These are phyloP conservation scores for Ochotona princeps DNA, from an alignment of 2,113 vertebrate species.

Conservation along the genomic window DNA sequence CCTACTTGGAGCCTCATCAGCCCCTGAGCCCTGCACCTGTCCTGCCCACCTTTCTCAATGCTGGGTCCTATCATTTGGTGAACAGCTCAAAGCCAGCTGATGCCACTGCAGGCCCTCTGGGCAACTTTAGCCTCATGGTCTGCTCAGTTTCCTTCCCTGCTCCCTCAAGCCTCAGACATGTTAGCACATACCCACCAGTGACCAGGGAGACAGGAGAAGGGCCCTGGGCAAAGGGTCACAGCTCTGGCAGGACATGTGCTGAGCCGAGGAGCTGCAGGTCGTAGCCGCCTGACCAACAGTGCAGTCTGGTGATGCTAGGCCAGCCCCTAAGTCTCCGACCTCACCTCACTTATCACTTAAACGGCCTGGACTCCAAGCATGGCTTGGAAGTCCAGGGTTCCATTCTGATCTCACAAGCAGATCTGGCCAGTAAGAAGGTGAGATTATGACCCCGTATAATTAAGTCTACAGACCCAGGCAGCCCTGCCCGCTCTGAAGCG, in stretches of 20 bases:
- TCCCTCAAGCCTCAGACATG: too few species aligned
- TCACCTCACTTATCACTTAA: not conserved
- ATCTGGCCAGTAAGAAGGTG: not conserved
- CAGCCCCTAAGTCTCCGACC: not conserved
- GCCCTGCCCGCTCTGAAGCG: not conserved
- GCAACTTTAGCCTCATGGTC: not conserved
- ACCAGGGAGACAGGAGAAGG: too few species aligned
- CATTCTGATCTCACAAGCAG: not conserved
- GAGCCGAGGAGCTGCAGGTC: not conserved
- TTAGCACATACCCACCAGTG: not conserved
- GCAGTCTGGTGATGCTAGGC: not conserved
- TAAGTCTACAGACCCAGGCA: accelerated
- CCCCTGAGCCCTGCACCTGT: accelerated
- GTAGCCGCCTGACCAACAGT: not conserved
- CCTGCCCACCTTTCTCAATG: not conserved
- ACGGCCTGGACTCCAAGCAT: too few species aligned
- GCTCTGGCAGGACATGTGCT: not conserved
- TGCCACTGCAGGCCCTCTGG: not conserved
- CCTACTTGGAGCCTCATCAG: not conserved
- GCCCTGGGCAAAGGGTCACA: not conserved
- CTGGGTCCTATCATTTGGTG: not conserved
- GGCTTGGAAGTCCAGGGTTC: not conserved
- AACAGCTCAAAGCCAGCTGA: not conserved
- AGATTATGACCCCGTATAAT: not conserved
- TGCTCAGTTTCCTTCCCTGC: not conserved